Base-by-base conservation (phyloP, 2,888 invertebrate species). In the Ophion obscuratus region DNA sequence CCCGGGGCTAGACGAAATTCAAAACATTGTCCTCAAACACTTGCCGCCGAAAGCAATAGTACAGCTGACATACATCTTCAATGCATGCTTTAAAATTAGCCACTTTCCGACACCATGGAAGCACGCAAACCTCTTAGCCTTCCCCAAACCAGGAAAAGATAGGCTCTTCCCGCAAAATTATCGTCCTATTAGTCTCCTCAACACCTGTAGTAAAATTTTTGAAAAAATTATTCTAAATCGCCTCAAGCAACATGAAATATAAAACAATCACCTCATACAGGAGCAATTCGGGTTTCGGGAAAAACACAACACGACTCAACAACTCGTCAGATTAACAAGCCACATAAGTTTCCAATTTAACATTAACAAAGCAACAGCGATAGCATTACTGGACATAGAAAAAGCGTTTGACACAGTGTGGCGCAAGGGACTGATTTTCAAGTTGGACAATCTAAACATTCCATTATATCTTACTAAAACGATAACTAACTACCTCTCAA, bases 271-370 rank as follows among this genome's bases (percentile, higher is more conserved):
- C 81, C 68, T 83, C 4, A 67, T 79, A 44, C 44, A 81, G 24
- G 83, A 90, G 76, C 87, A 89, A 82, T 88, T 82, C 74, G 90
- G 90, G 7, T 91, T 92, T 70, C 24, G 91, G 10, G 71, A 64
- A 2, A 75, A 81, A 6, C 90, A 89, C 57, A 87, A 82, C 31
- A 90, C 90, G 1, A 78, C 77, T 7, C 77, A 88, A 68, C 90
- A 90, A 79, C 75, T 90, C 7, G 84, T 77, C 0, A 80, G 88
- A 64, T 68, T 91, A 1, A 87, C 87, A 36, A 82, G 84, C 27
- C 57, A 86, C n/a, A 88, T 90, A 9, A 59, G 59, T 2, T 74
- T 83, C 0, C 81, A 86, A 40, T 88, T 90, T 31, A 89, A 90
- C 61, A 73, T 83, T n/a, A 88, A 87, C 10, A 79, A 87, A 66